phyloP scores from a whole-genome alignment of 2,113 vertebrate species.

The Thomomys bottae region DNA sequence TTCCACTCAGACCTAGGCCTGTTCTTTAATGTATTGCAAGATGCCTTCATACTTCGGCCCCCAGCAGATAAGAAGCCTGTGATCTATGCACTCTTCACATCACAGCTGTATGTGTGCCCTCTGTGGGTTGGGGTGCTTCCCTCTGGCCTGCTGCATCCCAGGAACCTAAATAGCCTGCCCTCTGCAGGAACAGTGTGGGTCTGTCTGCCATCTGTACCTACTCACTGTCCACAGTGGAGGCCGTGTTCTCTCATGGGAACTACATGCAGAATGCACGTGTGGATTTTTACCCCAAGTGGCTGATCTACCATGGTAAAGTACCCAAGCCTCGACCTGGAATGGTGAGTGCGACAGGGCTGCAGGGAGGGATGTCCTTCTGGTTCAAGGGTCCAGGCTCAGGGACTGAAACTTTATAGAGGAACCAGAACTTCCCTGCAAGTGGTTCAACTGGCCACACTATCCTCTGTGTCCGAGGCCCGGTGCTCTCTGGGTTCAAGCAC shows the following conservation, averaged over 20 bases:
- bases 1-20: slow-evolving; percentile 94
- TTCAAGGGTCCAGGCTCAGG: not conserved
- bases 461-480: too few species aligned
- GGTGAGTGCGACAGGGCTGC: slow-evolving; percentile 85
- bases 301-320: slow-evolving; percentile 92
- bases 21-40: slow-evolving; percentile 96
- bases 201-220: slow-evolving; percentile 96
- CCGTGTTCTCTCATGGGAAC: slow-evolving; percentile 95
- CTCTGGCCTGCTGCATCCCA: fast-evolving
- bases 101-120: slow-evolving; percentile 93
- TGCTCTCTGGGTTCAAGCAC: not conserved
- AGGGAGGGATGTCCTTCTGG: not conserved
- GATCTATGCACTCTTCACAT: slow-evolving; percentile 95
- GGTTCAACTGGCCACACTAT: not conserved
- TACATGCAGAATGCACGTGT: slow-evolving; percentile 98
- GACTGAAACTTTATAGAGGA: not conserved
- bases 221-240: slow-evolving; percentile 90
- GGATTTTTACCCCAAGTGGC: slow-evolving; percentile 97
- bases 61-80: slow-evolving; percentile 88
- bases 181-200: slow-evolving; percentile 93
- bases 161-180: fast-evolving
- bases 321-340: slow-evolving; percentile 94
- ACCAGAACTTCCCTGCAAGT: not conserved
- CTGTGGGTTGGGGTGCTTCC: not conserved
- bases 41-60: slow-evolving; percentile 92